Base-by-base conservation (phyloP, 2,797 vertebrate species). In the Vireo griseus region DNA sequence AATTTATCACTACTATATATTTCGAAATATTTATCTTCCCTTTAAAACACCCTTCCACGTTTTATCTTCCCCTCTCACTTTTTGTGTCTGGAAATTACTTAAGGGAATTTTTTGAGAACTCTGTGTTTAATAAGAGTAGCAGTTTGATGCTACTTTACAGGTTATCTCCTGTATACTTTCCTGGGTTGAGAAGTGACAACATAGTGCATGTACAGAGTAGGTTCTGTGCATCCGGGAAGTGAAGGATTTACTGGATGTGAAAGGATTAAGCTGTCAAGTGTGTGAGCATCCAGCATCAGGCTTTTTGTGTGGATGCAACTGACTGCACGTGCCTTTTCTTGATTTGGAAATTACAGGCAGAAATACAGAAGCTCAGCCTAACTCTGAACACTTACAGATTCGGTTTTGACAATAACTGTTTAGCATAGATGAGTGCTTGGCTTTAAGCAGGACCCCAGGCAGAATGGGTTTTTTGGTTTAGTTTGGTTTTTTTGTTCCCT, bases 381-480 rank as follows among this genome's bases (percentile, higher is more conserved):
- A 37, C 25, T 78, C 66, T 10, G 74, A 73, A 20, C 14, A 1
- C 16, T 62, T 66, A 45, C 3, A 51, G 58, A 44, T 69, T 33
- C 17, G 18, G 16, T 81, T 89, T 81, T 75, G 67, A 29, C 39
- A 55, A 16, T 39, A 74, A 6, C 47, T 77, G n/a, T 88, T 81
- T 47, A 78, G n/a, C 20, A 12, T 12, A 59, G n/a, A 11, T 33
- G 51, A 78, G 10, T 54, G 13, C 45, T 74, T 77, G 42, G 5
- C 50, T 95, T 75, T 68, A 59, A 65, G n/a, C 21, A 47, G 58
- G 25, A 85, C 22, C 77, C 33, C 20, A 68, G 44, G 21, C 5
- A 1, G 14, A 9, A 3, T 44, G 45, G 3, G 0, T 3, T 20
- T 14, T 58, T 54, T 57, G 11, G 11, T 44, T 88, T 54, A 6